Base-by-base conservation (phyloP, 37 sponge, comb jelly and placozoan species). In the Halisarca cf. caerulea region DNA sequence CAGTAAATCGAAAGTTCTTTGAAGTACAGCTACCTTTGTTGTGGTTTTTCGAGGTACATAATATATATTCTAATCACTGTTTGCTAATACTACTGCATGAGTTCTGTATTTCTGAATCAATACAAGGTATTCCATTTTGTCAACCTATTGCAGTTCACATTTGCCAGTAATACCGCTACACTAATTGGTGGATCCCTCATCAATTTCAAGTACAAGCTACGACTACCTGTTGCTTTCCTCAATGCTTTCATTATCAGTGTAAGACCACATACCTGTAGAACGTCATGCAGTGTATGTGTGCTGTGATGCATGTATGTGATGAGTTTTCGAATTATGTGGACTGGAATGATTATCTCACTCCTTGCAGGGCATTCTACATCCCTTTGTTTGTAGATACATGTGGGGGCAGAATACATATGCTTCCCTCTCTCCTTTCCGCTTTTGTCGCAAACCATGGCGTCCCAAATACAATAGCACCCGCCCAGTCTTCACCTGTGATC, bases 101-200 rank as follows among this genome's bases (percentile, higher is more conserved):
- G 11, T 11, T 47, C 11, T 47, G 51, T 47, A 47, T 47, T 47
- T 47, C 11, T 47, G 51, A 47, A n/a, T n/a, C n/a, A n/a, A n/a
- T n/a, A n/a, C n/a, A n/a, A n/a, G n/a, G n/a, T n/a, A n/a, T n/a
- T n/a, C 62, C 41, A 0, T 70, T 25, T 18, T 39, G 6, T 60
- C 11, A 11, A 47, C 60, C 4, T 53, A n/a, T 57, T 78, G 0
- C 83, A 93, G 94, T 96, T 91, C 61, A 94, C 92, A 30, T 96
- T 96, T 88, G 97, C 97, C 35, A 94, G 94, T 73, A 96, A 94
- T 86, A 89, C 97, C 0, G 97, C 97, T 36, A 96, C 97, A 33
- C 79, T 96, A 34, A 70, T 96, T 75, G 94, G 94, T 11, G 97
- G 97, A 11, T 86, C 87, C 25, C 88, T 96, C 28, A 86, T 92